Percentiles rank a stretch among this genome's conserved stretches.
Evolutionary conservation across 1,140 invertebrate species (phyloP).

Genomic region (Drosophila arawakana): DNA sequence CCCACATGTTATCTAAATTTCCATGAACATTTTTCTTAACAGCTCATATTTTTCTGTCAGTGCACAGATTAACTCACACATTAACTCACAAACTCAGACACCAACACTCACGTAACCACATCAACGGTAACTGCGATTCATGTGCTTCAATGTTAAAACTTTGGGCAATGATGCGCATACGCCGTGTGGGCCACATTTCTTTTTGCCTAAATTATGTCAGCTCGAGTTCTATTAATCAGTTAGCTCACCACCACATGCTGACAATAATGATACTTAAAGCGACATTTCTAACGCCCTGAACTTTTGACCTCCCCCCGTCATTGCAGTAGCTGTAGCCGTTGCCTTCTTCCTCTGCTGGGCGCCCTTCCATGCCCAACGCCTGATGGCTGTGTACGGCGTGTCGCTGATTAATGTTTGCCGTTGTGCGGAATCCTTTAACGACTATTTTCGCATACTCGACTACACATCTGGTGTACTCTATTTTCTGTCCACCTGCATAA

Average conservation of each 20-base stretch:
- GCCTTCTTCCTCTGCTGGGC: slow-evolving; percentile 98
- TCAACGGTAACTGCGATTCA: slow-evolving; percentile 5
- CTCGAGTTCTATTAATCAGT: slow-evolving; percentile 15
- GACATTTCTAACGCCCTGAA: slow-evolving; percentile 29
- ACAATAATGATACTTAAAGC: neutral
- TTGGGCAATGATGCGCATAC: slow-evolving; percentile 45
- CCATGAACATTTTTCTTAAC: too few species aligned
- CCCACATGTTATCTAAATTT: too few species aligned
- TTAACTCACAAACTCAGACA: neutral
- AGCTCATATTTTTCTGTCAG: too few species aligned
- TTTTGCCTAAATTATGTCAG: slow-evolving; percentile 8
- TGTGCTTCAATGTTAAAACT: slow-evolving; percentile 25
- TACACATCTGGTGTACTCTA: slow-evolving; percentile 90
- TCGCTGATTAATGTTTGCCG: slow-evolving; percentile 75
- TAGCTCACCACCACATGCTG: neutral
- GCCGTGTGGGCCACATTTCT: slow-evolving; percentile 32
- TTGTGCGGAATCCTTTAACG: slow-evolving; percentile 85
- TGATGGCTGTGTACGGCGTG: slow-evolving; percentile 89
- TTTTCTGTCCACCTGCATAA: slow-evolving; percentile 90
- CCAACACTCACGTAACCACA: slow-evolving; percentile 9
- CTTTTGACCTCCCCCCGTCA: slow-evolving; percentile 42
- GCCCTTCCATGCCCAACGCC: slow-evolving; percentile 95
- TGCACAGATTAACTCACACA: neutral
- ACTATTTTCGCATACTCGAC: slow-evolving; percentile 86
- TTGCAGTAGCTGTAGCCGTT: slow-evolving; percentile 95